A percentile compares a stretch with the other conserved stretches of the same genome.
These are phyloP conservation scores for Brachypteracias leptosomus DNA, from an alignment of 2,113 vertebrate genomes.

Conservation along the genomic window DNA sequence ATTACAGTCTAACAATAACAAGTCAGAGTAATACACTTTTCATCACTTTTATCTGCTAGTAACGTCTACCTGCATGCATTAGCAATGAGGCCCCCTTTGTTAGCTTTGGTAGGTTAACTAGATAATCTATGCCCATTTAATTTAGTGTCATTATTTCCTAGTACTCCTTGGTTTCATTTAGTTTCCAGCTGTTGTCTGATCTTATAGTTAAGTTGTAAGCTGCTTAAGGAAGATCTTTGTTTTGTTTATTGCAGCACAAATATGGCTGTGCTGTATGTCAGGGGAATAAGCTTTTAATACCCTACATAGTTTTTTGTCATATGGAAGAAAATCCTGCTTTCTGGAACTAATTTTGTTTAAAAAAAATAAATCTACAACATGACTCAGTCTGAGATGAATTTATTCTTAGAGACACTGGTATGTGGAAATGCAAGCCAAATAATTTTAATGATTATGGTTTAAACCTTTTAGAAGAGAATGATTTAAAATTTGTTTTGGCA, in stretches of 20 bases:
- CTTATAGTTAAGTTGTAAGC: neutral
- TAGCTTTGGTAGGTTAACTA: neutral
- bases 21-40: neutral
- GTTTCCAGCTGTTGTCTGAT: constrained; percentile 19
- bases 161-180: neutral
- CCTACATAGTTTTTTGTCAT: neutral
- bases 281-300: constrained; percentile 8
- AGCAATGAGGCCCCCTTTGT: neutral
- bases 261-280: neutral
- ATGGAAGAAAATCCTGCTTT: neutral
- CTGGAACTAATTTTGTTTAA: neutral
- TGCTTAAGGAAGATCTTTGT: neutral
- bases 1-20: neutral
- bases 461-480: constrained; percentile 23
- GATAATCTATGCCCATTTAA: neutral
- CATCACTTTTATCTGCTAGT: neutral
- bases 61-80: neutral
- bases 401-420: neutral
- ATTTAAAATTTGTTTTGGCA: constrained; percentile 52
- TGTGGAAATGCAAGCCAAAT: neutral
- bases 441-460: constrained; percentile 17
- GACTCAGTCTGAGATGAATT: neutral
- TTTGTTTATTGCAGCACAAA: constrained; percentile 23
- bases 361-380: neutral
- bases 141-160: neutral